These are phyloP conservation scores for Polydrusus pterygomalis DNA, from an alignment of 2,888 invertebrate genomes.

Conservation along the genomic window DNA sequence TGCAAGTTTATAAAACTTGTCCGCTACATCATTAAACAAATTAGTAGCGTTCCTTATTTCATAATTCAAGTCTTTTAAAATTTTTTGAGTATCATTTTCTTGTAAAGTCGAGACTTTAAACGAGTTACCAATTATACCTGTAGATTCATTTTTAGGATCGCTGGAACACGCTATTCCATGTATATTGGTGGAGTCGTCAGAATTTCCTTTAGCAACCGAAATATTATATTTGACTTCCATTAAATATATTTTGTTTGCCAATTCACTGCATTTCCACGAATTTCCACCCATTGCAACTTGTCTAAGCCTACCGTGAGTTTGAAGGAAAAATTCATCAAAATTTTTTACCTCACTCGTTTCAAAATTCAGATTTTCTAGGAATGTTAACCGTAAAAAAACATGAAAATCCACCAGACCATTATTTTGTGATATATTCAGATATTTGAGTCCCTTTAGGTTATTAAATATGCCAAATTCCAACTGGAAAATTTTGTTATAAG, in stretches of 20 bases:
- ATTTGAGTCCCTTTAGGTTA: neutral
- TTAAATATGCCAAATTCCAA: constrained; percentile 19
- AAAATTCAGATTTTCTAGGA: neutral
- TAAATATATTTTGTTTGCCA: constrained; percentile 13
- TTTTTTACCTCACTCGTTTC: neutral
- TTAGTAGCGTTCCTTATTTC: neutral
- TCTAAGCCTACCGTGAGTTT: constrained; percentile 1
- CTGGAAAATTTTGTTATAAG: constrained; percentile 6
- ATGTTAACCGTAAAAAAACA: neutral
- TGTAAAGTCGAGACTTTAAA: neutral
- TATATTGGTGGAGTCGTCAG: neutral
- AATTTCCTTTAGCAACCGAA: neutral
- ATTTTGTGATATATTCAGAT: constrained; percentile 14
- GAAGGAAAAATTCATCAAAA: constrained; percentile 22
- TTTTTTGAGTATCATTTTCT: neutral
- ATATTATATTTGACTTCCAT: constrained; percentile 12
- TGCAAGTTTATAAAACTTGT: neutral
- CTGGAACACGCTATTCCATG: constrained; percentile 21
- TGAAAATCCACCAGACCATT: constrained; percentile 7
- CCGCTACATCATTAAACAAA: neutral
- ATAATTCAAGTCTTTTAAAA: neutral
- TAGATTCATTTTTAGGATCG: neutral
- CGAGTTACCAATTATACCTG: neutral
- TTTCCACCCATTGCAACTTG: constrained; percentile 7
- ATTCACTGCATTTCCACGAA: constrained; percentile 18